Evolutionary conservation across 2,888 invertebrate genomes (phyloP), one percentile per base, ranked within the genome.

Genomic region (Galeopsomyia nigrocyanea): DNA sequence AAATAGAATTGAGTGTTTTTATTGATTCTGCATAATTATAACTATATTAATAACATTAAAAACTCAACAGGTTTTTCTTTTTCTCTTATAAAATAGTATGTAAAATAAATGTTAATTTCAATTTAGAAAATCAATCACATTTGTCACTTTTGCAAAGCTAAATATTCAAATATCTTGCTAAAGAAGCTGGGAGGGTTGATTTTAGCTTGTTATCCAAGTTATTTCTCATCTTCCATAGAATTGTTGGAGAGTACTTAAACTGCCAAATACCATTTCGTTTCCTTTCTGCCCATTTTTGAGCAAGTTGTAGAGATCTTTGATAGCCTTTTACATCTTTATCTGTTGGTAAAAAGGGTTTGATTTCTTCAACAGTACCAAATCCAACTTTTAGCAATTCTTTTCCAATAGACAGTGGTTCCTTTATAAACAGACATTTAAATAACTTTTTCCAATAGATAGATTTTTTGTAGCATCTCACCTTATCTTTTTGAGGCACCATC

Each of bases 181-280:
- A 47, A 62, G 71, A 76, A 9, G 22, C 46, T 14, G 82, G 81
- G 50, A 83, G 68, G 22, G 77, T 26, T n/a, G 78, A 76, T 60
- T 76, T 78, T n/a, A 84, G 17, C 65, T 79, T 80, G 21, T 79
- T 64, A 50, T 74, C 78, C 3, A 83, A n/a, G 14, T 68, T 71
- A 71, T 79, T 77, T 71, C 80, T 79, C 0, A 82, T 39, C 76
- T 76, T 84, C 86, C 85, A 86, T 10, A 78, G 56, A 13, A 82
- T 16, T 0, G 87, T 87, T 6, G 88, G 87, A 68, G 85, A 82
- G 57, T 86, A 82, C 65, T 76, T 75, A 71, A 88, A 88, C 74
- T 88, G 88, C 86, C 88, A 89, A 10, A 88, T 76, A 22, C 90
- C 90, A 74, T 89, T 83, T 82, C 88, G 82, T 76, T 87, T 87